phyloP scores from a whole-genome alignment of 2,888 invertebrate genomes.

The Oegoconia quadripuncta region DNA sequence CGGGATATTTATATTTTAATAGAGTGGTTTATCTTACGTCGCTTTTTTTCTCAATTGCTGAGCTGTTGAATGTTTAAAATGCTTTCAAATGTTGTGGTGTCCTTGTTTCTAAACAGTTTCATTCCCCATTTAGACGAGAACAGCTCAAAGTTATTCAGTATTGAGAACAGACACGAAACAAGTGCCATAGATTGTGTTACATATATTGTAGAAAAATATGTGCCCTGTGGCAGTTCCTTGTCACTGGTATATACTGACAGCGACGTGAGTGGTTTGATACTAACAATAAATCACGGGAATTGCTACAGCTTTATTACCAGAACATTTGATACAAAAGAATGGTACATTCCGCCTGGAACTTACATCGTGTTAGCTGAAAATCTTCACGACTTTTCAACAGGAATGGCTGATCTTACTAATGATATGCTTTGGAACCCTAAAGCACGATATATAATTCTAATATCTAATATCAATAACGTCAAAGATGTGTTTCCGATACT shows the following conservation, averaged over 20 bases:
- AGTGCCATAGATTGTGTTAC: neutral
- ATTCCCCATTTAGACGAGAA: no score
- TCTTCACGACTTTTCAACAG: conserved; percentile 1
- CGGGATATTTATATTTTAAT: no score
- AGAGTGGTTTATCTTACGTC: no score
- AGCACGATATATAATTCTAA: conserved; percentile 17
- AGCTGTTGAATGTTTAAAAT: no score
- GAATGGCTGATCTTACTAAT: conserved; percentile 2
- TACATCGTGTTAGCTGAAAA: conserved; percentile 16
- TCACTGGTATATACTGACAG: neutral
- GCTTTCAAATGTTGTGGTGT: no score
- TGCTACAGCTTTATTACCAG: conserved; percentile 10
- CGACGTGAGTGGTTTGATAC: neutral
- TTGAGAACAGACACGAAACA: no score
- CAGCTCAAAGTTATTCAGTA: no score
- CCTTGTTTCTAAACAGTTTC: no score
- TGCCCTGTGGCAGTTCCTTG: neutral
- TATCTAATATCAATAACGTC: conserved; percentile 1
- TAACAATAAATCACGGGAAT: neutral
- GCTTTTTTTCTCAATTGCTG: no score
- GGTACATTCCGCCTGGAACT: conserved; percentile 6
- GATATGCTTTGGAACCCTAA: conserved; percentile 21
- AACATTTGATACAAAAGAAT: conserved; percentile 1
- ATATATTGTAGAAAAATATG: neutral
- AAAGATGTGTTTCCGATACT: conserved; percentile 2